phyloP scores from a whole-genome alignment of 2,888 invertebrate species.

The Eustalomyia histrio region DNA sequence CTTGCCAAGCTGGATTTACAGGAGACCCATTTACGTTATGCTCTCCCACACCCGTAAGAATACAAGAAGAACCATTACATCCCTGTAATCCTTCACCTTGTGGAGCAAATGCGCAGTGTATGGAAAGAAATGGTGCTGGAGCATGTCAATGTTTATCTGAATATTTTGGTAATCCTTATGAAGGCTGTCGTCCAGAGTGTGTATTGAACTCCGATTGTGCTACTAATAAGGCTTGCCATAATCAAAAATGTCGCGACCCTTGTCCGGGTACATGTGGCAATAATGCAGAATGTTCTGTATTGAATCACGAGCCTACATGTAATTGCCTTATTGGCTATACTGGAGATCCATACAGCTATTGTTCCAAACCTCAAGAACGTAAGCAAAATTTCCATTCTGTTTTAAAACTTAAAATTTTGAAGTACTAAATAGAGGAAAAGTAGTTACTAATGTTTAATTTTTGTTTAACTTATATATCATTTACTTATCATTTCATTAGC shows the following conservation, averaged over 20 bases:
- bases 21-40: conserved; percentile 87
- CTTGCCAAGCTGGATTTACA: conserved; percentile 83
- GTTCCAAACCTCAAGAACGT: conserved; percentile 79
- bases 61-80: conserved; percentile 81
- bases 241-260: conserved; percentile 87
- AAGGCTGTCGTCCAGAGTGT: conserved; percentile 88
- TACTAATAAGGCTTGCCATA: conserved; percentile 86
- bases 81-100: conserved; percentile 87
- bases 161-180: conserved; percentile 88
- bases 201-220: conserved; percentile 86
- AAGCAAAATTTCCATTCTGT: conserved; percentile 67
- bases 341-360: conserved; percentile 83
- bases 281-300: conserved; percentile 86
- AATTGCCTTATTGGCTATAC: conserved; percentile 83
- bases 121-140: conserved; percentile 85
- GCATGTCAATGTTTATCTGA: conserved; percentile 86
- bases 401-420: not conserved
- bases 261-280: conserved; percentile 88
- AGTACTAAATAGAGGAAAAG: conserved; percentile 59
- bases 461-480: conserved; percentile 14
- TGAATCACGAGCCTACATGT: conserved; percentile 86
- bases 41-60: conserved; percentile 76
- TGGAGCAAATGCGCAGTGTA: conserved; percentile 86
- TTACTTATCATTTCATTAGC: conserved; percentile 77
- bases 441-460: conserved; percentile 70